Percentiles rank a stretch among this genome's conserved stretches.
phyloP scores from a whole-genome alignment of 2,113 vertebrate species.

The Leptobrachium leishanense region DNA sequence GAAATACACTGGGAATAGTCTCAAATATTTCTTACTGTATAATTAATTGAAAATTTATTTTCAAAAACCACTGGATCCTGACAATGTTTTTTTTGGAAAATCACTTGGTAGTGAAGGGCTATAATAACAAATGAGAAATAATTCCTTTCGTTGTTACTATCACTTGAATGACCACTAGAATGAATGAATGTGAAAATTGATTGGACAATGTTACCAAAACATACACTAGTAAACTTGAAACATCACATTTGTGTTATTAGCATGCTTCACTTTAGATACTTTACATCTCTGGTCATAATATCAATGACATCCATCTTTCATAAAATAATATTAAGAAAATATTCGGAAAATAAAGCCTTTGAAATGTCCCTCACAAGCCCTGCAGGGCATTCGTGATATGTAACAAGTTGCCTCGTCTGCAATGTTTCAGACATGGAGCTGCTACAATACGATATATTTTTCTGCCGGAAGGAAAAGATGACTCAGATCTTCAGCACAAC shows the following conservation, averaged over 20 bases:
- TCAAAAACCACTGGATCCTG: too few relatives aligned
- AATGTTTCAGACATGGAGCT: background rate
- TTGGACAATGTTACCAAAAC: too few relatives aligned
- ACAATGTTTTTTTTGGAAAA: too few relatives aligned
- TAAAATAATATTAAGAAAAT: background rate
- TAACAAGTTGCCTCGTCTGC: background rate
- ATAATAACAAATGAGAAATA: too few relatives aligned
- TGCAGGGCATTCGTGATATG: background rate
- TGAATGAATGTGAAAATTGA: too few relatives aligned
- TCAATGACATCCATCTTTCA: background rate
- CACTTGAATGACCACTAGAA: too few relatives aligned
- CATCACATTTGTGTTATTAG: background rate
- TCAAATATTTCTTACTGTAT: too few relatives aligned
- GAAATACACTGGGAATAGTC: too few relatives aligned
- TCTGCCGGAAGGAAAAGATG: conserved; percentile 1
- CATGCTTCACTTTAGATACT: background rate
- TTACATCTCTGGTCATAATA: background rate
- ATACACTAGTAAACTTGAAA: too few relatives aligned
- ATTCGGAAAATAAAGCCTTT: background rate
- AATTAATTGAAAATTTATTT: too few relatives aligned
- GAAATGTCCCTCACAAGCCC: conserved; percentile 7
- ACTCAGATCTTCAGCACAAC: background rate
- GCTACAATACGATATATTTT: background rate
- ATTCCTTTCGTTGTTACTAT: too few relatives aligned
- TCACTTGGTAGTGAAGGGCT: too few relatives aligned